Conservation (phyloP, 2,888 invertebrate genomes). For the Octodonta nipae region DNA sequence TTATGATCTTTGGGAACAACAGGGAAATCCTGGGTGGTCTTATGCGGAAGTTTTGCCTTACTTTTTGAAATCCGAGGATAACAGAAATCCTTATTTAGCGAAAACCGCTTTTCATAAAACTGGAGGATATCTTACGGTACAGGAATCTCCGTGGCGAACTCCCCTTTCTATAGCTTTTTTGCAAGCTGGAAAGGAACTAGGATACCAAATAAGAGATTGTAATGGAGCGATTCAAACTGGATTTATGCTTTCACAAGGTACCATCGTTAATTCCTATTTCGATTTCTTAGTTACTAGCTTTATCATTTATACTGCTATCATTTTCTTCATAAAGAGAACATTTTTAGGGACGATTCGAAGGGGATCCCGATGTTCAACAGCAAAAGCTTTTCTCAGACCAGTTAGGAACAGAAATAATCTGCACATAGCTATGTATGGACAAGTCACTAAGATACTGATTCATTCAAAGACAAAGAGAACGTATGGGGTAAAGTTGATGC, state of each 20-base stretch:
- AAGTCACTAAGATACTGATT: constrained; percentile 54
- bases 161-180: constrained; percentile 71
- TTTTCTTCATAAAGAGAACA: too few relatives aligned
- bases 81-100: constrained; percentile 68
- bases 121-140: constrained; percentile 72
- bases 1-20: constrained; percentile 73
- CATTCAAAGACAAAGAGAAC: constrained; percentile 55
- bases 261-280: too few relatives aligned
- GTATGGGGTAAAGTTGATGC: constrained; percentile 60
- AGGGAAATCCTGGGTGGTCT: constrained; percentile 79
- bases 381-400: constrained; percentile 76
- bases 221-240: constrained; percentile 75
- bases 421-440: constrained; percentile 65
- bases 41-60: constrained; percentile 70
- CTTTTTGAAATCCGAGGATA: constrained; percentile 78
- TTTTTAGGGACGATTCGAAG: constrained; percentile 45
- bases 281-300: too few relatives aligned
- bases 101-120: constrained; percentile 61
- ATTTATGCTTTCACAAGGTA: constrained; percentile 76
- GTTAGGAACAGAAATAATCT: constrained; percentile 63
- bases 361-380: constrained; percentile 74
- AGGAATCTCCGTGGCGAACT: constrained; percentile 72
- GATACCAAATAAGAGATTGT: constrained; percentile 66
- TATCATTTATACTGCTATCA: too few relatives aligned
- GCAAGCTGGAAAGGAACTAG: constrained; percentile 69